A percentile compares a stretch with the other conserved stretches of the same genome.
Evolutionary conservation across 2,113 vertebrate genomes (phyloP).

Genomic region (Gnathonemus longibarbis): DNA sequence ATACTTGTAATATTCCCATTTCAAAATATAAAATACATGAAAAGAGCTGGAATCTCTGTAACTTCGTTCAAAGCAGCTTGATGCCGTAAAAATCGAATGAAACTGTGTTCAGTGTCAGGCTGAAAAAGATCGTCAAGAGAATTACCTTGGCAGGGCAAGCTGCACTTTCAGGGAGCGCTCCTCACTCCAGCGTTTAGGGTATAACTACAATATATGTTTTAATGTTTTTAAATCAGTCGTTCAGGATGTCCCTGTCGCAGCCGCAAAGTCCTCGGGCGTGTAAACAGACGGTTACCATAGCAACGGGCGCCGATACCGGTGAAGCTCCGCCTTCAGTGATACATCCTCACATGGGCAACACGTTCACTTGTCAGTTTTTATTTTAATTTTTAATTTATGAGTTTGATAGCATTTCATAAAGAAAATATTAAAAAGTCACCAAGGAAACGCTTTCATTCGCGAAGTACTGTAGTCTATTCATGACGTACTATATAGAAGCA

Average conservation of each 20-base stretch:
- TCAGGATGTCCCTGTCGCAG: neutral
- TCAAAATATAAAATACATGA: neutral
- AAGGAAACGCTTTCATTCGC: slow-evolving; percentile 12
- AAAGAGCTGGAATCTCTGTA: neutral
- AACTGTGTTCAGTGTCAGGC: neutral
- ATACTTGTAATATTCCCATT: neutral
- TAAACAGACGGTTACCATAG: slow-evolving; percentile 41
- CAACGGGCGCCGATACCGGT: slow-evolving; percentile 19
- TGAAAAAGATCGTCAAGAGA: neutral
- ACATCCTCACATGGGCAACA: neutral
- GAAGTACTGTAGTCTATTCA: neutral
- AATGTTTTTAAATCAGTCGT: neutral
- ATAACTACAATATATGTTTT: neutral
- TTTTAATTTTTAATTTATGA: neutral
- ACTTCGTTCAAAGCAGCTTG: neutral
- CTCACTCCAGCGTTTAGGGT: neutral
- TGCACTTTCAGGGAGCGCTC: neutral
- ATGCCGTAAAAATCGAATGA: neutral
- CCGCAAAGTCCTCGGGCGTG: neutral
- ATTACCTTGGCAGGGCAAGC: neutral
- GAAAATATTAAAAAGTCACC: neutral
- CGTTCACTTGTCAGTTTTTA: neutral
- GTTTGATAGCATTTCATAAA: neutral
- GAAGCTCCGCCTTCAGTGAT: neutral
- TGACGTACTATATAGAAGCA: neutral